Conservation (phyloP, 2,113 vertebrate species). For the Halichoerus grypus region DNA sequence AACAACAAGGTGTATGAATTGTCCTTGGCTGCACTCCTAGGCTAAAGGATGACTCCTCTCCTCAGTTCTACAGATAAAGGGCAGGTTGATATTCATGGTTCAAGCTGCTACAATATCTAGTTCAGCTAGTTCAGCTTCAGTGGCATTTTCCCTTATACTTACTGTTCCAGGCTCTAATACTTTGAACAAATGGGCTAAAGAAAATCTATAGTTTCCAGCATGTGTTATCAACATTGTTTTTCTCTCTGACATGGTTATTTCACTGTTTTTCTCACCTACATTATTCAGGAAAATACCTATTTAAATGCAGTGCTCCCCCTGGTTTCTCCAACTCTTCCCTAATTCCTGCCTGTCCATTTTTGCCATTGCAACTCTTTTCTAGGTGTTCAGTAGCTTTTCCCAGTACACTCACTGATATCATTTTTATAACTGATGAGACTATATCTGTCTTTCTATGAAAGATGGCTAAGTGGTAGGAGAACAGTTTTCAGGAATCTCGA, state of each 20-base stretch:
- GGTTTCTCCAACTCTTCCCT: neutral
- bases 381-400: neutral
- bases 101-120: neutral
- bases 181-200: slow-evolving; percentile 18
- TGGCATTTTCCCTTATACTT: neutral
- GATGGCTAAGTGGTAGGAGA: neutral
- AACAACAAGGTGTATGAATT: neutral
- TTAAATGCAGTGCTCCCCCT: neutral
- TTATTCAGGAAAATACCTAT: neutral
- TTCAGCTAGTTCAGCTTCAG: neutral
- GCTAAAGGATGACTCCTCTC: neutral
- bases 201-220: neutral
- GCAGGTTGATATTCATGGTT: neutral
- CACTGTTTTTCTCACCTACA: neutral
- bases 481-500: neutral
- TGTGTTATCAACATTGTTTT: neutral
- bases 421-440: slow-evolving; percentile 2
- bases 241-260: neutral
- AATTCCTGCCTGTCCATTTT: neutral
- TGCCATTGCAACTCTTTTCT: neutral
- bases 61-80: neutral
- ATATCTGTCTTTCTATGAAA: neutral
- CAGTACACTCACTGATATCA: neutral
- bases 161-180: neutral
- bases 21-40: neutral